These are phyloP conservation scores for Tineola bisselliella DNA, from an alignment of 2,888 invertebrate species.

Conservation along the genomic window DNA sequence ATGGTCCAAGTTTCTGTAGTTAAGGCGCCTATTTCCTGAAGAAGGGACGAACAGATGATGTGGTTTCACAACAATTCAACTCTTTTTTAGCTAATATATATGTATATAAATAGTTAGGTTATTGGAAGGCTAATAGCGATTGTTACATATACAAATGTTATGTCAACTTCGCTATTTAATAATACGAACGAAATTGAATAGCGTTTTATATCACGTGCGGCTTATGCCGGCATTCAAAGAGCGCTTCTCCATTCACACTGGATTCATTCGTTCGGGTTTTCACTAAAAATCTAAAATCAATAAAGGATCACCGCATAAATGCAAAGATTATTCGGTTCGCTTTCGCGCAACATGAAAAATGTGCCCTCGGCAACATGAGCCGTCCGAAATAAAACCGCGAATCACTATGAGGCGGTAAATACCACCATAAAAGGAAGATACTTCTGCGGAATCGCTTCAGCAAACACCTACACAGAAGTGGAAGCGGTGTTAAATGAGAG, in stretches of 20 bases:
- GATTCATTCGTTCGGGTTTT: slow-evolving; percentile 64
- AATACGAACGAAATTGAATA: slow-evolving; percentile 51
- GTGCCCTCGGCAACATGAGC: slow-evolving; percentile 58
- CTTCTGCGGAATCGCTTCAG: slow-evolving; percentile 60
- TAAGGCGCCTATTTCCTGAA: slow-evolving; percentile 47
- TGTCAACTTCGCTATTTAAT: slow-evolving; percentile 40
- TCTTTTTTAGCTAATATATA: background rate
- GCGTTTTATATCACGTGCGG: slow-evolving; percentile 60
- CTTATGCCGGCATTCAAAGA: slow-evolving; percentile 59
- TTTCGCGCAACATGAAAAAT: slow-evolving; percentile 61
- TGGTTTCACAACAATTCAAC: slow-evolving; percentile 29
- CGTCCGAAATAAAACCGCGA: slow-evolving; percentile 67
- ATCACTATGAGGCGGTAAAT: slow-evolving; percentile 66
- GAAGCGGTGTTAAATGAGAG: slow-evolving; percentile 66
- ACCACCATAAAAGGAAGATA: slow-evolving; percentile 63
- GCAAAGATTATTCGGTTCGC: slow-evolving; percentile 64
- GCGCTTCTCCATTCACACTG: slow-evolving; percentile 61
- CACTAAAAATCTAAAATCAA: slow-evolving; percentile 69
- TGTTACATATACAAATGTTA: slow-evolving; percentile 17
- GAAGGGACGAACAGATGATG: slow-evolving; percentile 40
- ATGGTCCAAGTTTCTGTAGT: slow-evolving; percentile 45
- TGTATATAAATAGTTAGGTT: background rate
- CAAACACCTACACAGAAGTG: slow-evolving; percentile 65
- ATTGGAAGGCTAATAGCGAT: background rate
- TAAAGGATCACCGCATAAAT: slow-evolving; percentile 66